Evolutionary conservation across 2,888 invertebrate genomes (phyloP), one percentile per base, ranked within the genome.

Genomic region (Eupsilia transversa): DNA sequence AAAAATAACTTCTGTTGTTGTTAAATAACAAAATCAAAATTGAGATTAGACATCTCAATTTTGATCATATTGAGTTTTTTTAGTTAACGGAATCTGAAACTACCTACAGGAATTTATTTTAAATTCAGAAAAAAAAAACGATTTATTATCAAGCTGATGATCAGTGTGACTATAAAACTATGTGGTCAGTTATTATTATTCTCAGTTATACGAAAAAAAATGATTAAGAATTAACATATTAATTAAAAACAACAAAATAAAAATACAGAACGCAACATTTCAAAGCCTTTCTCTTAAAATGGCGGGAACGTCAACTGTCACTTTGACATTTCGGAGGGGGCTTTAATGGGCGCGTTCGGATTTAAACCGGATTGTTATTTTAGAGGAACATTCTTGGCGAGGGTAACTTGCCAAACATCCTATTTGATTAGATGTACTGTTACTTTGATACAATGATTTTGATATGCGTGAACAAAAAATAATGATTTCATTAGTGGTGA

Each of bases 331-430:
- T 90, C 88, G 77, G 84, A 90, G 91, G 92, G 93, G 92, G 89
- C 84, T 88, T 89, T 93, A 93, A 93, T 92, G 92, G 92, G 89
- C 86, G 90, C 91, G 90, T 91, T 91, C 91, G 91, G 93, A 93
- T 93, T 94, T 93, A 88, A 92, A 91, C 91, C 91, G 91, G 92
- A 91, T 93, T 92, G 93, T 93, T 94, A 91, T 94, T 94, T 90
- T 91, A 91, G 89, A 84, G 75, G 79, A 85, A 71, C 77, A 61
- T 74, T 82, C 77, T 81, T 77, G 77, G 68, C 76, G 81, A 87
- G 83, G 87, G 86, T 84, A 69, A 69, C 27, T 72, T 46, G 65
- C 64, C 68, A 78, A 80, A 79, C 80, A 80, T 88, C 79, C 82
- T 79, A 83, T 88, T 87, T 83, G 82, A 86, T 87, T 83, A 80